A percentile compares a stretch with the other conserved stretches of the same genome.
Conservation (phyloP, 2,797 vertebrate genomes). For the Erithacus rubecula region DNA sequence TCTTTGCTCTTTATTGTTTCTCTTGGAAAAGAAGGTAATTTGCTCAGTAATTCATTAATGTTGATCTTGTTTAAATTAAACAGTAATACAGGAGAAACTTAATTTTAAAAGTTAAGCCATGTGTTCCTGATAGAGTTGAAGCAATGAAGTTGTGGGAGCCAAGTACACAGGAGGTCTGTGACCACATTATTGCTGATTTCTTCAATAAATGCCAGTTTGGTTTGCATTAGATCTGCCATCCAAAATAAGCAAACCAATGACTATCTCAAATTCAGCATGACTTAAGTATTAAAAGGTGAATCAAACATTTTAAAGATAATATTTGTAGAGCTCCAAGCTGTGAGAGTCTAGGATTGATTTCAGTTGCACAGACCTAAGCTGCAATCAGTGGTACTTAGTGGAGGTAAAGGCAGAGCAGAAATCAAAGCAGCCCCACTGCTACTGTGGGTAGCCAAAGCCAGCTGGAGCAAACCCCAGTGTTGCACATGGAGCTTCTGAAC, state of each 20-base stretch:
- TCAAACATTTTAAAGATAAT: slow-evolving; percentile 2
- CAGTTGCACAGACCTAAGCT: background rate
- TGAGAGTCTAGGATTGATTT: slow-evolving; percentile 15
- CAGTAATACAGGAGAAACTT: background rate
- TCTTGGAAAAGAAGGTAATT: slow-evolving; percentile 12
- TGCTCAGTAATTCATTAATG: background rate
- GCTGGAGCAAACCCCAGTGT: background rate
- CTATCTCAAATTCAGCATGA: background rate
- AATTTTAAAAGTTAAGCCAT: background rate
- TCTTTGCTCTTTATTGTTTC: slow-evolving; percentile 16
- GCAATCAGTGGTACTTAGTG: background rate
- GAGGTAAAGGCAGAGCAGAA: background rate
- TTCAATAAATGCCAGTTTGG: slow-evolving; percentile 8
- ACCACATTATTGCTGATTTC: background rate
- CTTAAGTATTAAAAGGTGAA: slow-evolving; percentile 47
- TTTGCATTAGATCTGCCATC: background rate
- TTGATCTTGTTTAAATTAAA: slow-evolving; percentile 22
- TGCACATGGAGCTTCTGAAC: background rate
- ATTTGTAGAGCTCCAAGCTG: slow-evolving; percentile 12
- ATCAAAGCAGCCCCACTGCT: background rate
- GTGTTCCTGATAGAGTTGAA: background rate
- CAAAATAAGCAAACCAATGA: slow-evolving; percentile 18
- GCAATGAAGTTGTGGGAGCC: background rate
- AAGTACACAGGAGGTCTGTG: background rate
- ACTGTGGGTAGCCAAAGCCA: background rate